These are phyloP conservation scores for Panagrolaimus sp. DNA, from an alignment of 1,140 invertebrate species.

Conservation along the genomic window DNA sequence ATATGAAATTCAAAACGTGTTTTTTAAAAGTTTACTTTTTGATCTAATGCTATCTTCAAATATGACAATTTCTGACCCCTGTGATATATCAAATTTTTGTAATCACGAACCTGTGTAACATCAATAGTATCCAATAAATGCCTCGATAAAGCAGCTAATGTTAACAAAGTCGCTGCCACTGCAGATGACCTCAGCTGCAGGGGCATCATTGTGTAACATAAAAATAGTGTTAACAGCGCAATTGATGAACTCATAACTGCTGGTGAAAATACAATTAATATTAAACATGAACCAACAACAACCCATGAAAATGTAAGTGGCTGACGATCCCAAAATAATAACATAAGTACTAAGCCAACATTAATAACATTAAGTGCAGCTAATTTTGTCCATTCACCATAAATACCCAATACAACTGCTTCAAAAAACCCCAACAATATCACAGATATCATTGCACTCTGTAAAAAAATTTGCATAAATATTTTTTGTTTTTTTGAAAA, in stretches of 20 bases:
- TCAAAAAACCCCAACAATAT: slow-evolving; percentile 43
- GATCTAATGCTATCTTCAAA: too few relatives aligned
- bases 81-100: too few relatives aligned
- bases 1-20: too few relatives aligned
- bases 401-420: slow-evolving; percentile 36
- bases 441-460: slow-evolving; percentile 42
- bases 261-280: slow-evolving; percentile 37
- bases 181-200: slow-evolving; percentile 66
- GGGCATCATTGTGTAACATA: slow-evolving; percentile 78
- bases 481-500: background rate
- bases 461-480: slow-evolving; percentile 14
- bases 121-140: slow-evolving; percentile 67
- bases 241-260: slow-evolving; percentile 64
- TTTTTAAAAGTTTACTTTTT: too few relatives aligned
- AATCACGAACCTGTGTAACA: slow-evolving; percentile 63
- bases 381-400: slow-evolving; percentile 35
- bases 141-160: slow-evolving; percentile 61
- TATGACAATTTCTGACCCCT: too few relatives aligned
- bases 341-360: slow-evolving; percentile 34
- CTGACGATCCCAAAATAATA: slow-evolving; percentile 40
- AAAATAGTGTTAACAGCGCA: slow-evolving; percentile 72
- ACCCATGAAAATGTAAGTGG: slow-evolving; percentile 37
- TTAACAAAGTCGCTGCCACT: slow-evolving; percentile 67
- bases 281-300: slow-evolving; percentile 29
- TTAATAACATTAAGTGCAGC: slow-evolving; percentile 41